Conservation (phyloP, 1,140 invertebrate genomes). For the Aricia agestis region DNA sequence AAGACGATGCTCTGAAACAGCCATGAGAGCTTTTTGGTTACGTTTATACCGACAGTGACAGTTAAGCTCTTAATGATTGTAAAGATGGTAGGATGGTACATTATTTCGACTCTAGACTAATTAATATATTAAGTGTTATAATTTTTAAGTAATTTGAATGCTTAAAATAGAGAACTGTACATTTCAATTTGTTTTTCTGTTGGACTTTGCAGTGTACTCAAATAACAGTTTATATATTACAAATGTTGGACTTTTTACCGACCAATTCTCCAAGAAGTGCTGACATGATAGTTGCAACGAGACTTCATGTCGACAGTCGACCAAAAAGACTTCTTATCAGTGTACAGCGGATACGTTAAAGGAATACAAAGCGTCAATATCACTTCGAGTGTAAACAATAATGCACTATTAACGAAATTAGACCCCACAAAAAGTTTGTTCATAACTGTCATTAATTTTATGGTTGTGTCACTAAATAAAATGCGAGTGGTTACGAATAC, state of each 20-base stretch:
- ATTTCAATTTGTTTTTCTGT: no score
- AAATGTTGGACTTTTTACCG: background rate
- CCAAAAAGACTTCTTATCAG: background rate
- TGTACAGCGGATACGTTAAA: background rate
- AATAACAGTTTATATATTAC: background rate
- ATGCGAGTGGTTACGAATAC: constrained; percentile 29
- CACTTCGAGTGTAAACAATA: background rate
- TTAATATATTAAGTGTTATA: no score
- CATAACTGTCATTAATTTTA: constrained; percentile 13
- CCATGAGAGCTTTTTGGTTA: no score
- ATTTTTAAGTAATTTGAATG: no score
- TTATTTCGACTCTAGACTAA: no score
- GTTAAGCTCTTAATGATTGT: no score
- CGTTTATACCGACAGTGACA: no score
- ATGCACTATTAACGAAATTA: constrained; percentile 7
- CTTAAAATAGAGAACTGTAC: no score
- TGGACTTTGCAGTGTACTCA: no score
- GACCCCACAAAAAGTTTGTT: background rate
- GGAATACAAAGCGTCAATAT: background rate
- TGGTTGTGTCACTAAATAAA: constrained; percentile 15
- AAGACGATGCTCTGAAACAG: no score
- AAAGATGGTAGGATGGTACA: no score
- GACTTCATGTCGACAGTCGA: background rate
- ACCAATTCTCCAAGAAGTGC: background rate
- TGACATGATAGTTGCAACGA: background rate